Evolutionary conservation across 2,113 vertebrate species (phyloP).

Genomic region (Nycticebus coucang): DNA sequence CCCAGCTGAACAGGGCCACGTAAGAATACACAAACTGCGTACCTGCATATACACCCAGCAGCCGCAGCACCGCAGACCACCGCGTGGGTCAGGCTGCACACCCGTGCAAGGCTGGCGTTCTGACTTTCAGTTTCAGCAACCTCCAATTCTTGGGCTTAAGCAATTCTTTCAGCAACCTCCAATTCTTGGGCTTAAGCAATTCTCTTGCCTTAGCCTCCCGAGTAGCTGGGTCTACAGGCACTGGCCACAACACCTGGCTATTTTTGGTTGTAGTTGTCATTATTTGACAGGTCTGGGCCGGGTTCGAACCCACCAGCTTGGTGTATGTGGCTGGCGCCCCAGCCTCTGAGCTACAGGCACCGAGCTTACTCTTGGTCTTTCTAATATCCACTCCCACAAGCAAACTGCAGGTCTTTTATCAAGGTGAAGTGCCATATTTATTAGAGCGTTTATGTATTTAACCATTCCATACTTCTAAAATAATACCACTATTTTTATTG

Average conservation of each 20-base stretch:
- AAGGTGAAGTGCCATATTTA: background rate
- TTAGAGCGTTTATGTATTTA: background rate
- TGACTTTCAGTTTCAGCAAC: background rate
- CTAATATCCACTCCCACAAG: background rate
- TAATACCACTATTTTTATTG: background rate
- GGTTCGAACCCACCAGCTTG: too few species aligned
- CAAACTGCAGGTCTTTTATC: background rate
- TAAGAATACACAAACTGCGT: too few species aligned
- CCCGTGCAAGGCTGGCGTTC: background rate
- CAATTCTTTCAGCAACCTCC: too few species aligned
- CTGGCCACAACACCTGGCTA: too few species aligned
- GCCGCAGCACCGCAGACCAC: background rate
- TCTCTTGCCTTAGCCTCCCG: too few species aligned
- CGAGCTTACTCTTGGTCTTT: background rate
- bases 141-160: too few species aligned
- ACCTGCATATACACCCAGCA: fast-evolving
- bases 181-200: too few species aligned
- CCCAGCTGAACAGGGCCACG: background rate
- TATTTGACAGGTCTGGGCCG: too few species aligned
- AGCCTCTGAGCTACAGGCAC: too few species aligned
- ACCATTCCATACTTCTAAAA: background rate
- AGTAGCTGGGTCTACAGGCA: too few species aligned
- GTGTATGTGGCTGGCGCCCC: too few species aligned
- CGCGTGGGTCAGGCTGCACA: background rate
- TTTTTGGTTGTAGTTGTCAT: too few species aligned